Evolutionary conservation across 1,140 invertebrate genomes (phyloP).

Genomic region (Zophobas atratus): DNA sequence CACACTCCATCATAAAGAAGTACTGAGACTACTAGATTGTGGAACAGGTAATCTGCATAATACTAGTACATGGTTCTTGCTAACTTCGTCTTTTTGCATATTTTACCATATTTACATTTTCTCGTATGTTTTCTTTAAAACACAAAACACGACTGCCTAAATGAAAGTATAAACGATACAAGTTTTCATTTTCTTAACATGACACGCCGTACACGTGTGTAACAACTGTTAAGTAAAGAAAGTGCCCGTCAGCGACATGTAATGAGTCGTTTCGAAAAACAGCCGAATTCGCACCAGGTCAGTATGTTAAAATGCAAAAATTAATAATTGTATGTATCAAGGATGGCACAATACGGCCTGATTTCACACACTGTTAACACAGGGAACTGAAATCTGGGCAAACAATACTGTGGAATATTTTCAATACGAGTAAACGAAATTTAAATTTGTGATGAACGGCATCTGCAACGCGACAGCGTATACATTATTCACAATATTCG

Average conservation of each 20-base stretch:
- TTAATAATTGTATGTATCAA: slow-evolving; percentile 9
- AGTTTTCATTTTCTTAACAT: slow-evolving; percentile 12
- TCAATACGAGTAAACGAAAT: background rate
- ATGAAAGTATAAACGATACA: slow-evolving; percentile 1
- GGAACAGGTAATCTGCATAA: too few relatives aligned
- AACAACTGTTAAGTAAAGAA: slow-evolving; percentile 6
- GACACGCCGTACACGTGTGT: background rate
- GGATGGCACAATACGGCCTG: slow-evolving; percentile 22
- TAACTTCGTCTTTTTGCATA: too few relatives aligned
- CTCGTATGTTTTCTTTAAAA: too few relatives aligned
- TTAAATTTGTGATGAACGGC: background rate
- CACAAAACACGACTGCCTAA: background rate
- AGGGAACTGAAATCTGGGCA: slow-evolving; percentile 3
- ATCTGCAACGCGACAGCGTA: background rate
- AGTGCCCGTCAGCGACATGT: slow-evolving; percentile 15
- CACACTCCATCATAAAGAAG: background rate
- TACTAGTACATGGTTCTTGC: too few relatives aligned
- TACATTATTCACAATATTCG: too few relatives aligned
- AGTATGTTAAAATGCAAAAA: slow-evolving; percentile 32
- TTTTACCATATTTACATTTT: too few relatives aligned
- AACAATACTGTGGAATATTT: slow-evolving; percentile 16
- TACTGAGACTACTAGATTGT: too few relatives aligned
- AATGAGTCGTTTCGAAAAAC: slow-evolving; percentile 14
- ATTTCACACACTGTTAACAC: slow-evolving; percentile 17
- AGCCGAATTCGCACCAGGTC: slow-evolving; percentile 29